A percentile compares a stretch with the other conserved stretches of the same genome.
These are phyloP conservation scores for Euura saliciscinereae DNA, from an alignment of 1,140 invertebrate species.

Conservation along the genomic window DNA sequence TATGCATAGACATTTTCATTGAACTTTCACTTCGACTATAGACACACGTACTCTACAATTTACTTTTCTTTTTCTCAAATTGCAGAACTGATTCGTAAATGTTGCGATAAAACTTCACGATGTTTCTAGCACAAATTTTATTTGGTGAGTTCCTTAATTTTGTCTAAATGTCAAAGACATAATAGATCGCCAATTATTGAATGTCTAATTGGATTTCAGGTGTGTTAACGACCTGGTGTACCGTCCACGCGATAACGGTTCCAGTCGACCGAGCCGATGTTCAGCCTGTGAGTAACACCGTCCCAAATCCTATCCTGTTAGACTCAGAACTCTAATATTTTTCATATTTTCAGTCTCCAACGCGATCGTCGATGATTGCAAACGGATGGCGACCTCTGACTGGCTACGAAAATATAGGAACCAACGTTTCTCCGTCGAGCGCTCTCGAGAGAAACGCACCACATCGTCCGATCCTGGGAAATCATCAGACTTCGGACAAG, in stretches of 20 bases:
- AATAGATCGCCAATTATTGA: background rate
- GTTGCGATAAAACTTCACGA: background rate
- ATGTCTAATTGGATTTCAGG: slow-evolving; percentile 28
- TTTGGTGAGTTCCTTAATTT: background rate
- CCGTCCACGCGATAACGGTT: slow-evolving; percentile 46
- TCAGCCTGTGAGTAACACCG: slow-evolving; percentile 40
- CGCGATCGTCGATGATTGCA: slow-evolving; percentile 45
- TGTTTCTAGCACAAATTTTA: background rate
- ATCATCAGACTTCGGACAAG: slow-evolving; percentile 48
- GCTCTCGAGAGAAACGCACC: slow-evolving; percentile 38
- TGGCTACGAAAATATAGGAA: slow-evolving; percentile 45
- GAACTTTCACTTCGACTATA: background rate
- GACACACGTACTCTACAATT: background rate
- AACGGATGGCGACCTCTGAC: slow-evolving; percentile 54
- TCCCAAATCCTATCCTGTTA: background rate
- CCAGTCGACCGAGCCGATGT: slow-evolving; percentile 50
- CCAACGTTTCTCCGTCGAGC: slow-evolving; percentile 39
- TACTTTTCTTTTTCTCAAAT: background rate
- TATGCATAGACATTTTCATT: too few relatives aligned
- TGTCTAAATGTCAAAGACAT: background rate
- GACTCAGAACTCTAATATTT: background rate
- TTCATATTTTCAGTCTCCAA: slow-evolving; percentile 31
- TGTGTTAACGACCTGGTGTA: slow-evolving; percentile 39
- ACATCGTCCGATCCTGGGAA: slow-evolving; percentile 46
- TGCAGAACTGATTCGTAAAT: background rate